Evolutionary conservation across 2,797 vertebrate species (phyloP).

Genomic region (Momotus momota): DNA sequence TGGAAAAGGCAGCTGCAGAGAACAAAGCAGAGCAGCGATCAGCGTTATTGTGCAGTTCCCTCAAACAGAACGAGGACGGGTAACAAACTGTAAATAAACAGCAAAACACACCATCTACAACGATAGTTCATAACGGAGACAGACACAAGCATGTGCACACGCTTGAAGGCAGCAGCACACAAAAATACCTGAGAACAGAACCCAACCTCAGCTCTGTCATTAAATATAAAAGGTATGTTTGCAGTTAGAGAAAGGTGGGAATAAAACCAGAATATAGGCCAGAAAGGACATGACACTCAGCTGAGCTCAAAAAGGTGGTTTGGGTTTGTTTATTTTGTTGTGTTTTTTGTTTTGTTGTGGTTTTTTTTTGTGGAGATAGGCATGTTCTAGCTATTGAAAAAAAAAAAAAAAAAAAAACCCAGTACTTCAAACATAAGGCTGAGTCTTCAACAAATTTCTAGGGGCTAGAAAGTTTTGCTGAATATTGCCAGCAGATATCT

Average conservation of each 20-base stretch:
- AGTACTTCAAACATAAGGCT: background rate
- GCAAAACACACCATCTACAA: accelerated
- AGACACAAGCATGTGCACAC: accelerated
- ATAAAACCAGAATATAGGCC: background rate
- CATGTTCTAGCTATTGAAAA: background rate
- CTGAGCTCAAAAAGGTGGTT: background rate
- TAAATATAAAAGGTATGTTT: background rate
- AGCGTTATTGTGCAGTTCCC: background rate
- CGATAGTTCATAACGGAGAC: accelerated
- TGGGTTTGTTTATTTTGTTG: background rate
- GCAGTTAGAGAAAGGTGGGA: background rate
- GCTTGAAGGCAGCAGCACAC: background rate
- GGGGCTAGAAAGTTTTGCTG: background rate
- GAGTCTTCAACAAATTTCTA: background rate
- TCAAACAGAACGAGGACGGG: background rate
- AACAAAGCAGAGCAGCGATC: background rate
- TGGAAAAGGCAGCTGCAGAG: background rate
- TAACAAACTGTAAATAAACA: background rate
- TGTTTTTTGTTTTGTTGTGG: background rate
- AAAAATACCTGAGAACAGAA: background rate
- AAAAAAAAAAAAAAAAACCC: background rate
- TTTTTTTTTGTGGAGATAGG: background rate
- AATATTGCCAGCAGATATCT: background rate
- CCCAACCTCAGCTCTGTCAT: background rate
- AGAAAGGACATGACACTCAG: background rate